Conservation (phyloP, 1,140 invertebrate genomes). For the Nasonia giraulti region DNA sequence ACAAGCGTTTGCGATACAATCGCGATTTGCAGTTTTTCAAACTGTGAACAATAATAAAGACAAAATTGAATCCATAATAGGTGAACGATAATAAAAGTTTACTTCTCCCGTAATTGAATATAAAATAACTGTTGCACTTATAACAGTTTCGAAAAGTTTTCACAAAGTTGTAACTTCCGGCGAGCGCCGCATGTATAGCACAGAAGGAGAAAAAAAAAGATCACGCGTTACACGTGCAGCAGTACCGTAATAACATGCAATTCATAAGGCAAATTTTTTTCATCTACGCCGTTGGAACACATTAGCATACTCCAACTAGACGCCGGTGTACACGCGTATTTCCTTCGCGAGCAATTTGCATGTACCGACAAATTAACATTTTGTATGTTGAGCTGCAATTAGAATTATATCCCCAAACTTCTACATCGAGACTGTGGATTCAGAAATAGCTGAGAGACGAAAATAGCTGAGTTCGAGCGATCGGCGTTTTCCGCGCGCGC, state of each 20-base stretch:
- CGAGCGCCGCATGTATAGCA: no score
- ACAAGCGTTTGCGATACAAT: no score
- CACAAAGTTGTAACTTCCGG: not conserved
- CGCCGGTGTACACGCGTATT: not conserved
- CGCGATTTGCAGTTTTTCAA: no score
- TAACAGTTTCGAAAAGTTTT: not conserved
- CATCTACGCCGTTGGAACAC: not conserved
- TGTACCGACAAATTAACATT: no score
- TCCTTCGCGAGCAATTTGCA: not conserved
- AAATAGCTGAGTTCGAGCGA: not conserved
- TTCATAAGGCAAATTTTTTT: slow-evolving; percentile 32
- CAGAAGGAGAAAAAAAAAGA: not conserved
- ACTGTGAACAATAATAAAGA: no score
- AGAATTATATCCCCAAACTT: no score
- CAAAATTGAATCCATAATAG: no score
- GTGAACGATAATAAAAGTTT: not conserved
- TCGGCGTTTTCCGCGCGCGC: not conserved
- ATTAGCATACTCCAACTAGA: slow-evolving; percentile 26
- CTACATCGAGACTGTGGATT: not conserved
- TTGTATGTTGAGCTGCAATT: no score
- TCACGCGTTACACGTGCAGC: not conserved
- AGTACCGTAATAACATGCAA: slow-evolving; percentile 25
- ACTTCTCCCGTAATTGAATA: not conserved
- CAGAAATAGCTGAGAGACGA: not conserved
- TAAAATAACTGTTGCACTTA: no score